Conservation (phyloP, 2,797 vertebrate species). For the Dipus sagitta region DNA sequence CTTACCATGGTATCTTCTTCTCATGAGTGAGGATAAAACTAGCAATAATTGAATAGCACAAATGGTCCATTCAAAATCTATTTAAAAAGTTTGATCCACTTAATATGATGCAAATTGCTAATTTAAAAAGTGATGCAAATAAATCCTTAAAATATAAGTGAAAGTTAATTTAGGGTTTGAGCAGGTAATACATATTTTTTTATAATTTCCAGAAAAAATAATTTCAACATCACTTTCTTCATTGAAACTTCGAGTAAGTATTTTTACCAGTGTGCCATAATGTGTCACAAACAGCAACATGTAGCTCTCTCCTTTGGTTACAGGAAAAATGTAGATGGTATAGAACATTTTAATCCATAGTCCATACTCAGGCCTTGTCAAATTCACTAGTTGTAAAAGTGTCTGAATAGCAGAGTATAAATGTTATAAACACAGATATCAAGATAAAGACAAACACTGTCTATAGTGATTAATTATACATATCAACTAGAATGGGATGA, state of each 20-base stretch:
- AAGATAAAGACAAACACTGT: neutral
- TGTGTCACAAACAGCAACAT: neutral
- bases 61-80: slow-evolving; percentile 14
- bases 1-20: neutral
- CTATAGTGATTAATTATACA: neutral
- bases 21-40: slow-evolving; percentile 55
- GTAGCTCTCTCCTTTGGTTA: neutral
- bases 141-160: slow-evolving; percentile 47
- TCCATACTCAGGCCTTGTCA: neutral
- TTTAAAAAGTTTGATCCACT: slow-evolving; percentile 14
- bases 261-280: neutral
- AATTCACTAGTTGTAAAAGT: neutral
- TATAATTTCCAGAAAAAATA: neutral
- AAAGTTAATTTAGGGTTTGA: neutral
- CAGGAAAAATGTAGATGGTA: too few relatives aligned
- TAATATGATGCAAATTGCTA: slow-evolving; percentile 57
- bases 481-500: too few relatives aligned
- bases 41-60: slow-evolving; percentile 44
- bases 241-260: neutral
- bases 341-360: neutral
- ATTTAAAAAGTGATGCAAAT: slow-evolving; percentile 56
- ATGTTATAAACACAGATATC: neutral
- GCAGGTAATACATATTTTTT: too few relatives aligned
- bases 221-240: neutral
- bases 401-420: neutral